phyloP scores from a whole-genome alignment of 2,888 invertebrate species.

The Morpho deidamia region DNA sequence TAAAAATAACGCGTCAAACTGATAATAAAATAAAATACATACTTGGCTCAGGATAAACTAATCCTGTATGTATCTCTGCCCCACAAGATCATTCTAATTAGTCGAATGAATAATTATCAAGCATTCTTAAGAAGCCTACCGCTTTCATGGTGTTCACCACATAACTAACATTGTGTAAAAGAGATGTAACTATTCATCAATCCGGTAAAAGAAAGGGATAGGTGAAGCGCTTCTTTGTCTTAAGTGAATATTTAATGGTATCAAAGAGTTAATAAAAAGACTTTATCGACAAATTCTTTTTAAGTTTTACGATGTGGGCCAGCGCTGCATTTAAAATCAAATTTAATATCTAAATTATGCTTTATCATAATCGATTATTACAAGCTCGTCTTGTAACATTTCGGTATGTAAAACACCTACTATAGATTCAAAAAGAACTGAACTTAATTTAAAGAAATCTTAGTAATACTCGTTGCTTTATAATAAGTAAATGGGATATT shows the following conservation, averaged over 20 bases:
- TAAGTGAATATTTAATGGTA: conserved; percentile 8
- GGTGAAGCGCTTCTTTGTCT: neutral
- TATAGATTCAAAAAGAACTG: too few species aligned
- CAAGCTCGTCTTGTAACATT: too few species aligned
- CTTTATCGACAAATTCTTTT: conserved; percentile 9
- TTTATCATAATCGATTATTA: too few species aligned
- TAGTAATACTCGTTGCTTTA: too few species aligned
- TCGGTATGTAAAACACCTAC: too few species aligned
- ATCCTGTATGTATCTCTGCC: conserved; percentile 25
- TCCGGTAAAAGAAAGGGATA: conserved; percentile 7
- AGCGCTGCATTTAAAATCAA: neutral
- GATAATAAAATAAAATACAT: conserved; percentile 21
- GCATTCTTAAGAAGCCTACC: conserved; percentile 29
- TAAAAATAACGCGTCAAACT: neutral
- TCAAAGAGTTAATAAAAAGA: conserved; percentile 7
- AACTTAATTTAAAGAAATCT: too few species aligned
- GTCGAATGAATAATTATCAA: conserved; percentile 31
- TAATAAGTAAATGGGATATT: too few species aligned
- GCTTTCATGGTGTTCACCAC: conserved; percentile 16
- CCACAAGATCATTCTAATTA: conserved; percentile 31
- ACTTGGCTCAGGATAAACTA: conserved; percentile 24
- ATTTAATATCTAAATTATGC: too few species aligned
- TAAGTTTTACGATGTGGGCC: neutral
- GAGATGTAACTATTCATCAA: conserved; percentile 26
- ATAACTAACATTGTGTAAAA: conserved; percentile 12